phyloP scores from a whole-genome alignment of 1,140 invertebrate genomes.

The Drosophila trapezifrons region DNA sequence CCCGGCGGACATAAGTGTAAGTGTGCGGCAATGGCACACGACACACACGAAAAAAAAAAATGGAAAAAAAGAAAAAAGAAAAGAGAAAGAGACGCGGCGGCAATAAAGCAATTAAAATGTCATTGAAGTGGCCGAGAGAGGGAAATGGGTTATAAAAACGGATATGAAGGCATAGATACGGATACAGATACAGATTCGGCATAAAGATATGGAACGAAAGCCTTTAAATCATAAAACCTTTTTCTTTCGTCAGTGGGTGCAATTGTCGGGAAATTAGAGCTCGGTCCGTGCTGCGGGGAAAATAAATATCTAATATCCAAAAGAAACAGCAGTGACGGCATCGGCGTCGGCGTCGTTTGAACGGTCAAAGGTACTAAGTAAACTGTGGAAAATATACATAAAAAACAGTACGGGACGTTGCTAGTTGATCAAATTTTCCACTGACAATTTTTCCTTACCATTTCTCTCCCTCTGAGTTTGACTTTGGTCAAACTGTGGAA shows the following conservation, averaged over 20 bases:
- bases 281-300: conserved; percentile 5
- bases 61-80: conserved; percentile 13
- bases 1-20: conserved; percentile 52
- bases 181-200: conserved; percentile 34
- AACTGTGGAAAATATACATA: conserved; percentile 11
- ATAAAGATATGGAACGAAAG: conserved; percentile 57
- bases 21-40: conserved; percentile 69
- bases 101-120: conserved; percentile 83
- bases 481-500: conserved; percentile 50
- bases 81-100: conserved; percentile 37
- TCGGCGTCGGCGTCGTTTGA: conserved; percentile 41
- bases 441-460: conserved; percentile 34
- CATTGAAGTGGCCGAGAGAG: conserved; percentile 69
- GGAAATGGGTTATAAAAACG: conserved; percentile 81
- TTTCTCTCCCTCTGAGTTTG: conserved; percentile 20
- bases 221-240: conserved; percentile 70
- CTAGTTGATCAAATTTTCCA: conserved; percentile 58
- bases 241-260: conserved; percentile 29
- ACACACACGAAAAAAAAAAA: conserved; percentile 47
- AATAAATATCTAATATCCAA: background rate
- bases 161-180: conserved; percentile 73
- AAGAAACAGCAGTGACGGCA: background rate
- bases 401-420: background rate
- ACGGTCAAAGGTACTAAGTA: conserved; percentile 48
- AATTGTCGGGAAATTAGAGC: conserved; percentile 40